These are phyloP conservation scores for Sminthurides bifidus DNA, from an alignment of 1,140 invertebrate species.

Conservation along the genomic window DNA sequence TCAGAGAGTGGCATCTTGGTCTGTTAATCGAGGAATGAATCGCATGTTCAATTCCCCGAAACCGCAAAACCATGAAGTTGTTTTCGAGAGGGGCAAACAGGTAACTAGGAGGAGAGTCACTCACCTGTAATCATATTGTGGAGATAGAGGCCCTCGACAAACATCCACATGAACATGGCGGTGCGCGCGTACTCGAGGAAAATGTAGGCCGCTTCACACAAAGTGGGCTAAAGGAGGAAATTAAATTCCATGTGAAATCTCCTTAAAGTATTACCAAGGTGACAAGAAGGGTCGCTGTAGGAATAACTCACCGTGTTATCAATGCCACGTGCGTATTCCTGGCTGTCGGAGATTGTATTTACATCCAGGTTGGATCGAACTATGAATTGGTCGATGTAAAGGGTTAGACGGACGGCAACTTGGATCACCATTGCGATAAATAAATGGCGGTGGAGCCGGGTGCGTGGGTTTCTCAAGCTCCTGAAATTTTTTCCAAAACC, in stretches of 20 bases:
- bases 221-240: conserved; percentile 48
- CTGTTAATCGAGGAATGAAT: too few relatives aligned
- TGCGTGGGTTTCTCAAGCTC: conserved; percentile 68
- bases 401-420: conserved; percentile 63
- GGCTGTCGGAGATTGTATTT: not conserved
- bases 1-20: too few relatives aligned
- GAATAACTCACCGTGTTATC: conserved; percentile 62
- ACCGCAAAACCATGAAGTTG: too few relatives aligned
- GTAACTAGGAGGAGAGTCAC: too few relatives aligned
- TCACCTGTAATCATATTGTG: conserved; percentile 67
- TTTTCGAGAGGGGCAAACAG: too few relatives aligned
- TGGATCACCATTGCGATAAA: conserved; percentile 76
- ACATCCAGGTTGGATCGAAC: conserved; percentile 33
- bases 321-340: conserved; percentile 41
- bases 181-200: conserved; percentile 74
- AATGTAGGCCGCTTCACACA: conserved; percentile 66
- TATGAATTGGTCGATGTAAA: conserved; percentile 73
- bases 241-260: not conserved
- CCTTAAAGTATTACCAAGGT: too few relatives aligned
- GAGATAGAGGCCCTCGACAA: conserved; percentile 76
- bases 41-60: too few relatives aligned
- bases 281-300: too few relatives aligned
- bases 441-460: conserved; percentile 74
- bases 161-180: conserved; percentile 92
- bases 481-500: too few relatives aligned